Conservation (phyloP, 2,797 vertebrate genomes). For the Enteromius trimaculatus region DNA sequence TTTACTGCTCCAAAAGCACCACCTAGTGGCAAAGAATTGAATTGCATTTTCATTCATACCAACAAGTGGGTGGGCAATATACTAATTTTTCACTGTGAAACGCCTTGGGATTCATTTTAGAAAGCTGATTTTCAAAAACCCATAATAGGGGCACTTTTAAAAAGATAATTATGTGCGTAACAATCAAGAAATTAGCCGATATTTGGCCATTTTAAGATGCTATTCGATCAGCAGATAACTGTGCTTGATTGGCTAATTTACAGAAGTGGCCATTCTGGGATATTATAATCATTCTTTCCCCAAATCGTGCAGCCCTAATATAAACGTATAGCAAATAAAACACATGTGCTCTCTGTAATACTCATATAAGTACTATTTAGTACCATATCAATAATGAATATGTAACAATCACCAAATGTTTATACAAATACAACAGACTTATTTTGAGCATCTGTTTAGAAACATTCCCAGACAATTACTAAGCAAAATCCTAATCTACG, state of each 20-base stretch:
- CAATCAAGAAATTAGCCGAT: background rate
- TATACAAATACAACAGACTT: background rate
- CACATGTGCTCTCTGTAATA: background rate
- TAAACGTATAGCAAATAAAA: background rate
- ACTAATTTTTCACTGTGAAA: too few relatives aligned
- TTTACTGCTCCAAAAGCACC: too few relatives aligned
- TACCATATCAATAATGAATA: background rate
- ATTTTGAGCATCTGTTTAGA: background rate
- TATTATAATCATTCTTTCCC: too few relatives aligned
- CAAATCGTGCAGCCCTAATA: background rate
- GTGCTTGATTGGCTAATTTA: background rate
- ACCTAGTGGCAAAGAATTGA: too few relatives aligned
- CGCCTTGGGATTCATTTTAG: too few relatives aligned
- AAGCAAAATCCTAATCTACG: background rate
- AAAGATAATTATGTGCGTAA: background rate
- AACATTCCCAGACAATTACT: slow-evolving; percentile 10
- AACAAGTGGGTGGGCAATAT: too few relatives aligned
- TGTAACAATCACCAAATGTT: background rate
- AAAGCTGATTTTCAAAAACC: too few relatives aligned
- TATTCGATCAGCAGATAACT: background rate
- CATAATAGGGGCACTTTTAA: background rate
- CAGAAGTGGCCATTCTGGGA: background rate
- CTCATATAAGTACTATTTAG: background rate
- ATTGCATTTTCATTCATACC: too few relatives aligned
- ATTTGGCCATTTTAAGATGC: background rate